Percentiles rank a stretch among this genome's conserved stretches.
These are phyloP conservation scores for Chelon auratus DNA, from an alignment of 2,797 vertebrate genomes.

Conservation along the genomic window DNA sequence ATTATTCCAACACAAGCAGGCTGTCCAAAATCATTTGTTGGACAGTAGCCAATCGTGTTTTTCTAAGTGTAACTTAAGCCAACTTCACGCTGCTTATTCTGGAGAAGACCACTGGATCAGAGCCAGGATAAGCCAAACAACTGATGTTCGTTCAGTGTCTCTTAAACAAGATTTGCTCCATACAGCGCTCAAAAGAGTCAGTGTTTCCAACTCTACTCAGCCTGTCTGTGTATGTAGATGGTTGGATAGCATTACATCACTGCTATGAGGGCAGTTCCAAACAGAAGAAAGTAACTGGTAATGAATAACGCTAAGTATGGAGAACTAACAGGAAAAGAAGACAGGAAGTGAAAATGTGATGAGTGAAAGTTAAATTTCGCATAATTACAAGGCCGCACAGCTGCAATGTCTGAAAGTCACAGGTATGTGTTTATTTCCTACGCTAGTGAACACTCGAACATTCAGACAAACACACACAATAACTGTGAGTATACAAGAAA, in stretches of 20 bases:
- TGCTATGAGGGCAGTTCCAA: too few relatives aligned
- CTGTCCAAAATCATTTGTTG: slow-evolving; percentile 53
- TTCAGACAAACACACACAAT: background rate
- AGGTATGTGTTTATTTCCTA: background rate
- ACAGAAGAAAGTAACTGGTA: too few relatives aligned
- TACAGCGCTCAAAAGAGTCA: slow-evolving; percentile 6
- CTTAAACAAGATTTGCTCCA: slow-evolving; percentile 40
- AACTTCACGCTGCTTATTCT: slow-evolving; percentile 49
- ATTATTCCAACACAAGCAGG: slow-evolving; percentile 24
- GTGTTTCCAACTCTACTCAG: background rate
- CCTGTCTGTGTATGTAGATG: too few relatives aligned
- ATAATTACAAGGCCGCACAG: too few relatives aligned
- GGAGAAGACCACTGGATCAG: slow-evolving; percentile 35
- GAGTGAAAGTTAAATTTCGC: too few relatives aligned
- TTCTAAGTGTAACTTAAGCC: slow-evolving; percentile 46
- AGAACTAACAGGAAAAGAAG: too few relatives aligned
- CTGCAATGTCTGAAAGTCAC: background rate
- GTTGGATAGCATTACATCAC: too few relatives aligned
- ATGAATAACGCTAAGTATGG: too few relatives aligned
- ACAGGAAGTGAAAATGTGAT: too few relatives aligned
- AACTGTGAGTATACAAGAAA: slow-evolving; percentile 15
- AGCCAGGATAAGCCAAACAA: slow-evolving; percentile 59
- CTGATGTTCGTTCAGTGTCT: slow-evolving; percentile 37
- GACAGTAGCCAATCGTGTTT: slow-evolving; percentile 55
- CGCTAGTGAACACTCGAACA: background rate